Evolutionary conservation across 1,140 invertebrate species (phyloP).

Genomic region (Acromyrmex echinatior): DNA sequence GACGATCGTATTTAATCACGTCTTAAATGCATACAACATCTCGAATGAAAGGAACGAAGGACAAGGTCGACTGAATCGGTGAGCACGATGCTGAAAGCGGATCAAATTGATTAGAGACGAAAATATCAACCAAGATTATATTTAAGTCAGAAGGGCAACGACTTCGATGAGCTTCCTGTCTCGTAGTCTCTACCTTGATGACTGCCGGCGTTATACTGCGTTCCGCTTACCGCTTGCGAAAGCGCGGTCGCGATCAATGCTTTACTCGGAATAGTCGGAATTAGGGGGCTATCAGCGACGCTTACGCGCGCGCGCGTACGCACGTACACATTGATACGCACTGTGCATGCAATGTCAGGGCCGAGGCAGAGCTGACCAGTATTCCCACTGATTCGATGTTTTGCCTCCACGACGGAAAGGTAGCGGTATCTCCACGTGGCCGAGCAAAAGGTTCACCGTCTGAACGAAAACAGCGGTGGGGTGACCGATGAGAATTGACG

Average conservation of each 20-base stretch:
- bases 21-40: neutral
- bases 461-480: neutral
- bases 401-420: neutral
- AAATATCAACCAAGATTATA: neutral
- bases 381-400: neutral
- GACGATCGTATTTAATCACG: neutral
- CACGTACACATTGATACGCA: constrained; percentile 37
- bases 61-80: neutral
- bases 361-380: constrained; percentile 37
- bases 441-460: neutral
- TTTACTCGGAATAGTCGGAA: constrained; percentile 34
- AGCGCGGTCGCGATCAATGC: constrained; percentile 79
- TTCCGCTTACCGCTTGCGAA: neutral
- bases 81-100: neutral
- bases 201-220: constrained; percentile 16
- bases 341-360: constrained; percentile 84
- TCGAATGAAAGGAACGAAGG: neutral
- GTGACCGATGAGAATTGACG: constrained; percentile 9
- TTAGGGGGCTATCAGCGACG: constrained; percentile 24
- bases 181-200: neutral
- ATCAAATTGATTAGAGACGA: neutral
- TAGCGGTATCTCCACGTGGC: constrained; percentile 1
- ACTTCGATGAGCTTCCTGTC: neutral
- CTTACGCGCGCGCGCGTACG: neutral
- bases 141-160: neutral